Conservation (phyloP, 2,888 invertebrate species). For the Hypsopygia costalis region DNA sequence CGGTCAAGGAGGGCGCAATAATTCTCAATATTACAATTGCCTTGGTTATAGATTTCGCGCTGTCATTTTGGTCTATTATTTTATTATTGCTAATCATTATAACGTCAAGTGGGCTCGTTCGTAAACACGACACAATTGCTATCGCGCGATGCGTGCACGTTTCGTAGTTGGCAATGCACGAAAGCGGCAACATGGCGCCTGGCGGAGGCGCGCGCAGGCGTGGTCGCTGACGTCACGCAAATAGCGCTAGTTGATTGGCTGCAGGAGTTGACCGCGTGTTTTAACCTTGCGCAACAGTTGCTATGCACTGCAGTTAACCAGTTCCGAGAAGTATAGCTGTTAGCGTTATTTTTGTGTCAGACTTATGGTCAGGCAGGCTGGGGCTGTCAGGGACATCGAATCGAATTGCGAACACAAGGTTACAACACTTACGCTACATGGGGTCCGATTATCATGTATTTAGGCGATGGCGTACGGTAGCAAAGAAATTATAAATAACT, state of each 20-base stretch:
- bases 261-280: slow-evolving; percentile 46
- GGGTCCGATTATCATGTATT: slow-evolving; percentile 3
- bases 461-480: neutral
- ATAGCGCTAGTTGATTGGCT: slow-evolving; percentile 51
- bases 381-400: too few species aligned
- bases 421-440: slow-evolving; percentile 1
- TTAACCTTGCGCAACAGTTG: slow-evolving; percentile 77
- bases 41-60: slow-evolving; percentile 37
- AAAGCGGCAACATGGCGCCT: slow-evolving; percentile 56
- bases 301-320: slow-evolving; percentile 55
- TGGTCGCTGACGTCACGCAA: slow-evolving; percentile 72
- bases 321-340: slow-evolving; percentile 51
- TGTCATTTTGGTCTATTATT: slow-evolving; percentile 17
- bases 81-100: neutral
- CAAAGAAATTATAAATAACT: neutral
- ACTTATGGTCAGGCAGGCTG: slow-evolving; percentile 21
- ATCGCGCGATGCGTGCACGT: slow-evolving; percentile 28
- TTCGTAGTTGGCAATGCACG: slow-evolving; percentile 39
- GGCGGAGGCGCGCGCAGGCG: slow-evolving; percentile 77
- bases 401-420: slow-evolving; percentile 6
- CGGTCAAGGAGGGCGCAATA: slow-evolving; percentile 24
- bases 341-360: slow-evolving; percentile 47
- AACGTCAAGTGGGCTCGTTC: slow-evolving; percentile 20
- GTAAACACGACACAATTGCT: slow-evolving; percentile 37
- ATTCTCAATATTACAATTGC: slow-evolving; percentile 20